Base-by-base conservation (phyloP, 2,888 invertebrate genomes). In the Gordius sp. region DNA sequence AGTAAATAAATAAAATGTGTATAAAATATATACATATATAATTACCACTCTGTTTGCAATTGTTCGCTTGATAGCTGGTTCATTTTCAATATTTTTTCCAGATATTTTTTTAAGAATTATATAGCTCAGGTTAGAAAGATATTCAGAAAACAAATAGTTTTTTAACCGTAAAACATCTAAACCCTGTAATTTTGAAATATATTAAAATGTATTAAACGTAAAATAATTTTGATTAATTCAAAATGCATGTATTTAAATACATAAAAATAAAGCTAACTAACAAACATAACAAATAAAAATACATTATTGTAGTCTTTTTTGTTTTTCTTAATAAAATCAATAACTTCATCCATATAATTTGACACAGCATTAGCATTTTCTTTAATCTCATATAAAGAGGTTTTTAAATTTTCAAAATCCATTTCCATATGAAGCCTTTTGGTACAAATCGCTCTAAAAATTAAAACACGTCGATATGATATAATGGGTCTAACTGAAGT, bases 41-140 rank as follows among this genome's bases (percentile, higher is more conserved):
- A n/a, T 47, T n/a, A 47, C 47, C 47, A 47, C 47, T 47, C 47
- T 47, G 8, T 13, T 18, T 47, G 8, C 47, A 4, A 47, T 47
- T n/a, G 20, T n/a, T 20, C 20, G 13, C 20, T 47, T 47, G 4
- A 47, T 4, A 4, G 47, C 8, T 47, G 4, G 4, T n/a, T 47
- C 47, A 47, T 47, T 20, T 47, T 47, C 20, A 4, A 47, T 47
- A n/a, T 13, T n/a, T 47, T 47, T 47, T n/a, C 47, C 47, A 4
- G 23, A n/a, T 4, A 47, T 47, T 47, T 47, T 47, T 47, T 20
- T 47, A 20, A 18, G 13, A 4, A 47, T 4, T 8, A 47, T 47
- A 47, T 47, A 47, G 20, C n/a, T 20, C 13, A 47, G 16, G 23
- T 47, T 47, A 23, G 47, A n/a, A 4, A 47, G 8, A 47, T 47